Conservation (phyloP, 2,113 vertebrate species). For the Sphaerodactylus townsendi region DNA sequence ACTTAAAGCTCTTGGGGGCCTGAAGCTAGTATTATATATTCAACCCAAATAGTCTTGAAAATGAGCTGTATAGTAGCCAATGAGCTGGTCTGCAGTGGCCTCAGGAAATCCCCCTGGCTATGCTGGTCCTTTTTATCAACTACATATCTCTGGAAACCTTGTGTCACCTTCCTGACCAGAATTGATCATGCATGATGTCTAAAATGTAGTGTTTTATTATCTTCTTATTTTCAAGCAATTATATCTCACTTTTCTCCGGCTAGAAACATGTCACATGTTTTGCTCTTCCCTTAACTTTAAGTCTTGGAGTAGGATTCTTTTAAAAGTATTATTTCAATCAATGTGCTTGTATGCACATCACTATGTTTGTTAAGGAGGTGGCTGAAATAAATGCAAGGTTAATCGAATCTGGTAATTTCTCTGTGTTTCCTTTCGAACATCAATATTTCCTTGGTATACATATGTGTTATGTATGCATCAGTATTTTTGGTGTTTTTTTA, state of each 20-base stretch:
- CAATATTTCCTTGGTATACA: not conserved
- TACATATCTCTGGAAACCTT: constrained; percentile 72
- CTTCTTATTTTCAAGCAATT: constrained; percentile 52
- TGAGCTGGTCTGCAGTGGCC: constrained; percentile 76
- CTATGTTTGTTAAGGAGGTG: not conserved
- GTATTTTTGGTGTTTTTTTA: not conserved
- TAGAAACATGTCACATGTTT: not conserved
- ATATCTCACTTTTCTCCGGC: constrained; percentile 39
- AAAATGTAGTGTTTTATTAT: constrained; percentile 45
- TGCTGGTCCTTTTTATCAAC: constrained; percentile 75
- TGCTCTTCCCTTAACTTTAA: not conserved
- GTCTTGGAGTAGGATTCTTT: not conserved
- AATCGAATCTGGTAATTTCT: constrained; percentile 50
- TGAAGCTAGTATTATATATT: constrained; percentile 73
- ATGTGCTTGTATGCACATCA: not conserved
- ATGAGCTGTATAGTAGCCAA: constrained; percentile 66
- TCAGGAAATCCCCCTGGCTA: constrained; percentile 81
- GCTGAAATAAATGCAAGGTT: constrained; percentile 40
- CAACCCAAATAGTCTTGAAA: constrained; percentile 73
- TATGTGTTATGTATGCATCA: constrained; percentile 54
- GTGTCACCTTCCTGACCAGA: constrained; percentile 72
- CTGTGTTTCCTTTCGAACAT: constrained; percentile 51
- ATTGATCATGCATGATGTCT: constrained; percentile 55
- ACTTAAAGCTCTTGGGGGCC: constrained; percentile 73
- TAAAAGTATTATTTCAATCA: not conserved